A percentile compares a stretch with the other conserved stretches of the same genome.
Evolutionary conservation across 2,888 invertebrate genomes (phyloP).

Genomic region (Papilio elwesi): DNA sequence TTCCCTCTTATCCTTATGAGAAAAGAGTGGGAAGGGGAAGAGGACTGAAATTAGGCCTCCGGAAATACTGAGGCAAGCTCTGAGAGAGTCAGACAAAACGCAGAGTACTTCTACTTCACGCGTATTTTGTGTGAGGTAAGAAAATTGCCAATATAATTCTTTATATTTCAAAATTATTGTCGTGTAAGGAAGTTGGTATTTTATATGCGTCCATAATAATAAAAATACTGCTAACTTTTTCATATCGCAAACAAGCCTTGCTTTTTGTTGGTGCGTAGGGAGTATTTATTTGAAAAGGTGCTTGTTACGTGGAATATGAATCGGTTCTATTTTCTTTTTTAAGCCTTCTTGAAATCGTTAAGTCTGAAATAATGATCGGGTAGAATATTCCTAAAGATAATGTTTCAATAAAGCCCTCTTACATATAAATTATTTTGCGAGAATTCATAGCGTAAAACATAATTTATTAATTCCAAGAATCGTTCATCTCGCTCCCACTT

Average conservation of each 20-base stretch:
- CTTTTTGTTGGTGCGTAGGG: background rate
- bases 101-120: too few relatives aligned
- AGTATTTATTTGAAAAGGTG: background rate
- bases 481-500: too few relatives aligned
- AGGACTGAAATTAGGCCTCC: too few relatives aligned
- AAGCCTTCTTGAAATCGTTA: slow-evolving; percentile 12
- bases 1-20: too few relatives aligned
- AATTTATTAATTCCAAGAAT: too few relatives aligned
- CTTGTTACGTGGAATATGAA: background rate
- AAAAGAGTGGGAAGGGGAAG: too few relatives aligned
- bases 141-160: too few relatives aligned
- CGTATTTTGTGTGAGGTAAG: too few relatives aligned
- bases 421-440: background rate
- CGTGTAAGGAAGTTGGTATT: too few relatives aligned
- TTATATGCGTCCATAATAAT: background rate
- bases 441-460: background rate
- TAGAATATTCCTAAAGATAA: background rate
- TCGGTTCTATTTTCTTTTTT: slow-evolving; percentile 6
- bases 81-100: too few relatives aligned
- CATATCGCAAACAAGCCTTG: background rate
- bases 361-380: slow-evolving; percentile 25
- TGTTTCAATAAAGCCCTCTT: background rate
- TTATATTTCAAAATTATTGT: too few relatives aligned
- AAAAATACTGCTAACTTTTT: background rate
- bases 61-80: too few relatives aligned